phyloP scores from a whole-genome alignment of 1,140 invertebrate species.

The Nixonia krombeini region DNA sequence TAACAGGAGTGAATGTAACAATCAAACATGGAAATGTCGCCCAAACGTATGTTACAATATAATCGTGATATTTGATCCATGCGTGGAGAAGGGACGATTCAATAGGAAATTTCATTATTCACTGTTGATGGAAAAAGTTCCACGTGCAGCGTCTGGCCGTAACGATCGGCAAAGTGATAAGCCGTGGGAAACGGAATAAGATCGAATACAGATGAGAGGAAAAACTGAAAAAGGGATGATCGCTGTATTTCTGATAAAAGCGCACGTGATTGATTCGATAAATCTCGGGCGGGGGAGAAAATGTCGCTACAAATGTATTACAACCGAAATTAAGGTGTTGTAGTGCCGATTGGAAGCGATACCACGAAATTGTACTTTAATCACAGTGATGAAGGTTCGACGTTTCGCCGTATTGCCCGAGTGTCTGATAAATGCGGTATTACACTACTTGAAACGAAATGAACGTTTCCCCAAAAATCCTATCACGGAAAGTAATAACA shows the following conservation, averaged over 20 bases:
- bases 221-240: conserved; percentile 41
- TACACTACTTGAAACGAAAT: too few species aligned
- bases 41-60: conserved; percentile 14
- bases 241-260: conserved; percentile 39
- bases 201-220: conserved; percentile 39
- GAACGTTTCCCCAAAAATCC: too few species aligned
- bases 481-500: too few species aligned
- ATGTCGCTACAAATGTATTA: conserved; percentile 21
- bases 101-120: conserved; percentile 38
- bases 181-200: conserved; percentile 35
- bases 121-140: conserved; percentile 41
- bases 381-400: background rate
- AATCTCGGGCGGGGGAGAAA: conserved; percentile 33
- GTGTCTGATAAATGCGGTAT: too few species aligned
- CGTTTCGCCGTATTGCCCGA: too few species aligned
- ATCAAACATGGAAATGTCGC: background rate
- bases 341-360: conserved; percentile 3
- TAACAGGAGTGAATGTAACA: background rate
- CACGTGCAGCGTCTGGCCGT: conserved; percentile 23
- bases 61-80: conserved; percentile 9
- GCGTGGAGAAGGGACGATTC: conserved; percentile 4
- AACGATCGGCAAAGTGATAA: conserved; percentile 36
- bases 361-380: conserved; percentile 2
- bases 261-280: conserved; percentile 43
- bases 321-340: conserved; percentile 22